phyloP scores from a whole-genome alignment of 2,888 invertebrate species.

The Heliconius cydno region DNA sequence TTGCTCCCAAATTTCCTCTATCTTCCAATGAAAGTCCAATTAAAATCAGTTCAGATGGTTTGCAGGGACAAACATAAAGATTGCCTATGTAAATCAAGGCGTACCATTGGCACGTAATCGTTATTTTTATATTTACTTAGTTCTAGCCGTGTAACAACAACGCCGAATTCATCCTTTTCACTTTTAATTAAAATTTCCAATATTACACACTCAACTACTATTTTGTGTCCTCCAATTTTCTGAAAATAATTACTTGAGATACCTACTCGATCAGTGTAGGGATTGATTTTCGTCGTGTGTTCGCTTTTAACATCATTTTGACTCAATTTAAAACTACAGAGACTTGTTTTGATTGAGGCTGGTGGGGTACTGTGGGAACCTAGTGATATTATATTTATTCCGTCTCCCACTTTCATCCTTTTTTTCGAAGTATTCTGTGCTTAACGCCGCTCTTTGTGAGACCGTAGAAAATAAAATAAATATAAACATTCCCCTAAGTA shows the following conservation, averaged over 20 bases:
- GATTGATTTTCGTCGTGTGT: not conserved
- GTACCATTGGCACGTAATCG: too few species aligned
- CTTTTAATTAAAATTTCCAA: conserved; percentile 4
- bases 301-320: not conserved
- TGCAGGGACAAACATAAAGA: too few species aligned
- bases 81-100: not conserved
- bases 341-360: not conserved
- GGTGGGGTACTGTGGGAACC: not conserved
- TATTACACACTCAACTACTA: not conserved
- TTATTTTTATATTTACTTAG: too few species aligned
- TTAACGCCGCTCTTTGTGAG: not conserved
- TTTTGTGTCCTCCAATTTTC: conserved; percentile 6
- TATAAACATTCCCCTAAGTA: not conserved
- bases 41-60: too few species aligned
- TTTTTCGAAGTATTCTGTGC: not conserved
- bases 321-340: not conserved
- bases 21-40: too few species aligned
- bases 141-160: not conserved
- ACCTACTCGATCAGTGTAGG: not conserved
- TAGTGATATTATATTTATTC: not conserved
- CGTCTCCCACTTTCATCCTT: not conserved
- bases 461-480: not conserved
- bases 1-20: too few species aligned
- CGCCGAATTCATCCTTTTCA: not conserved
- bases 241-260: conserved; percentile 6